Evolutionary conservation across 2,797 vertebrate species (phyloP), one percentile per base, ranked within the genome.

Genomic region (Columba guinea): DNA sequence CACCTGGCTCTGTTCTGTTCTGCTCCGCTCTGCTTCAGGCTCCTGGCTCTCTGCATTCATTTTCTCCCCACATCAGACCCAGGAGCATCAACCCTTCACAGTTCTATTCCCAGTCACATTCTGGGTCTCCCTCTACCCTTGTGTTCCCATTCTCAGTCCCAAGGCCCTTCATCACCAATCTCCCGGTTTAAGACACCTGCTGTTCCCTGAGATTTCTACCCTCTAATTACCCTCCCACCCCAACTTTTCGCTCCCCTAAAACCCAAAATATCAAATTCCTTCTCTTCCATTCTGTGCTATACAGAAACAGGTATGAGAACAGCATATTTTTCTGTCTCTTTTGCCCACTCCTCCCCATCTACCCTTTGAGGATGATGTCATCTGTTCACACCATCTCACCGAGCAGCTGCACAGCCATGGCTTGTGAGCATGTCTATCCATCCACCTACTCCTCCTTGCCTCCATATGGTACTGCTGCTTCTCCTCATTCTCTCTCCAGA

Each of bases 361-460:
- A 96, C 90, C 94, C 93, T 93, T 93, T 84, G 77, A 88, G 64
- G 86, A 94, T 96, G 95, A 96, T 94, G 93, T 97, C 95, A 97
- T 96, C 93, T 95, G 88, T 96, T 97, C 94, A 90, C 95, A 96
- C 95, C 83, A 94, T 96, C 91, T 96, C 82, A 93, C 91, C 90
- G 88, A 97, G 95, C 94, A 96, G 94, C 95, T 97, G 95, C 83
- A 94, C 74, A 94, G 96, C 91, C 87, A 95, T 95, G 92, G 95
- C 91, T 95, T 95, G 84, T 83, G 91, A 94, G 91, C 91, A 86
- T 93, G 95, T 96, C 95, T 96, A 96, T 92, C 95, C 96, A 95
- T 93, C 95, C 96, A 92, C 95, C 91, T 94, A 94, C 93, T 95
- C 94, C 81, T 60, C 74, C 87, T 62, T 96, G 90, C 93, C 93